Base-by-base conservation (phyloP, 2,888 invertebrate genomes). In the Notodonta ziczac region DNA sequence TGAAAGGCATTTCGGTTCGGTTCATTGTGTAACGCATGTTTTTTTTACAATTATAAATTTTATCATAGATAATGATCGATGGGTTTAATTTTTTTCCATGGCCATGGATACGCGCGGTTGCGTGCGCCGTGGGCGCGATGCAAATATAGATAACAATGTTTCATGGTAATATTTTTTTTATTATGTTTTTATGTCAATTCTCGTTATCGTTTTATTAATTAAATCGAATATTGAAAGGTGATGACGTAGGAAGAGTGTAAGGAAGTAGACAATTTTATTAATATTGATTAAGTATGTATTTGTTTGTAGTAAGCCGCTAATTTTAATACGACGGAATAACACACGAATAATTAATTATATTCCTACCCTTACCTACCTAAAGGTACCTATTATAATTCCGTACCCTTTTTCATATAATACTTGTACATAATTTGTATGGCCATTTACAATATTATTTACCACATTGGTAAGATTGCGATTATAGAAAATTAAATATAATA, bases 21-120 rank as follows among this genome's bases (percentile, higher is more conserved):
- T 70, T 64, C 24, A 65, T 72, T 66, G 64, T 56, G 50, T 62
- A 60, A 67, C 59, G 64, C 59, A 67, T 60, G 58, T 63, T 61
- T 69, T 75, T 75, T 78, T 79, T 70, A 67, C 60, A 76, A 76
- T 80, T 76, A 73, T 77, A 74, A 75, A 72, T 77, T 74, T 81
- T 83, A 85, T 86, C 83, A 82, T 86, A 86, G 87, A 75, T 82
- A 83, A 81, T 77, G 73, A 87, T 88, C 87, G 71, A 81, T 81
- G 75, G 78, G 77, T 83, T 85, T 81, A 73, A 79, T 85, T 84
- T 85, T 53, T 87, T 83, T 83, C 77, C 84, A 80, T 81, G 80
- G 71, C 73, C 76, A 72, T 71, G 75, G 66, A 71, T 82, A 78
- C 76, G 77, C 78, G 77, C 77, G 79, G 79, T 88, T 83, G 88